Conservation (phyloP, 2,888 invertebrate genomes). For the Sminthurides aquaticus region DNA sequence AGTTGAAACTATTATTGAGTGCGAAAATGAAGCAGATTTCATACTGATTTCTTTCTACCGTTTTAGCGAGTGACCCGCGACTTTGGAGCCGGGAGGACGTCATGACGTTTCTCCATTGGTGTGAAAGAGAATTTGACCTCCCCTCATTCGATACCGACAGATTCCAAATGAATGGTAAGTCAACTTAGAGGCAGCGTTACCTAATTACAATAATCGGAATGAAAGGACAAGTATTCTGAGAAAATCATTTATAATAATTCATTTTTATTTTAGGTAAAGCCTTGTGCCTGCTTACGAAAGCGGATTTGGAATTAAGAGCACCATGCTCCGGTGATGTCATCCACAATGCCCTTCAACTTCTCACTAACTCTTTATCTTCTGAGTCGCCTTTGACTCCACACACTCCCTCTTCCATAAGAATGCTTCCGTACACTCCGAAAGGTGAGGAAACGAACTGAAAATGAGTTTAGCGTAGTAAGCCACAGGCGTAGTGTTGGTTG, state of each 20-base stretch:
- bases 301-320: conserved; percentile 81
- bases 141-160: conserved; percentile 86
- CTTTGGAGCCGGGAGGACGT: conserved; percentile 88
- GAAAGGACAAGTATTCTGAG: background rate
- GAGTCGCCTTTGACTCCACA: conserved; percentile 44
- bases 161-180: conserved; percentile 88
- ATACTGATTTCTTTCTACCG: conserved; percentile 26
- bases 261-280: conserved; percentile 63
- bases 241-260: background rate
- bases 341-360: conserved; percentile 83
- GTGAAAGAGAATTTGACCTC: conserved; percentile 83
- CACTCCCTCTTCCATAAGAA: conserved; percentile 42
- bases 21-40: too few species aligned
- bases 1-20: too few species aligned
- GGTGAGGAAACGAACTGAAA: conserved; percentile 20
- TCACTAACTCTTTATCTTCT: conserved; percentile 51
- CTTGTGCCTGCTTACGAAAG: conserved; percentile 77
- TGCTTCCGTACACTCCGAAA: conserved; percentile 32
- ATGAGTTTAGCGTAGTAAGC: too few species aligned
- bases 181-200: conserved; percentile 30
- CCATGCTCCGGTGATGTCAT: conserved; percentile 89
- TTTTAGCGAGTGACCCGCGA: conserved; percentile 71
- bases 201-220: background rate
- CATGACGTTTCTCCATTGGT: conserved; percentile 76
- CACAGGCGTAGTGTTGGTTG: too few species aligned